Base-by-base conservation (phyloP, 2,113 vertebrate species). In the Pao palembangensis region DNA sequence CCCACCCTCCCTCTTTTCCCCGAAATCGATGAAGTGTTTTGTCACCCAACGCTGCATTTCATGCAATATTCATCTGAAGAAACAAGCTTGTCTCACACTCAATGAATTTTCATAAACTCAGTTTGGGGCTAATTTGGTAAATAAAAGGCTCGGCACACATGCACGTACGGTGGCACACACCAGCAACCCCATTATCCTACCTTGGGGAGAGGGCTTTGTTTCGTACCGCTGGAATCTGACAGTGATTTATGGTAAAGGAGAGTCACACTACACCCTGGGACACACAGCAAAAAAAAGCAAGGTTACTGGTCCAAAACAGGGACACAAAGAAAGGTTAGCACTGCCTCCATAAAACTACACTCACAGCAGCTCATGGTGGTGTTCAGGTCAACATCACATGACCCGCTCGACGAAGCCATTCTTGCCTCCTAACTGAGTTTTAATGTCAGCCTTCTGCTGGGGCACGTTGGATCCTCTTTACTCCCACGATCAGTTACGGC, bases 241-340 rank as follows among this genome's bases (percentile, higher is more conserved):
- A 88, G 83, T 87, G 84, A 88, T 88, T 86, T 88, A 88, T 88
- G 88, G 85, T 79, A 69, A 79, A 79, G 68, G 80, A 72, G 78
- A 86, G 84, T 84, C 86, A 69, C 81, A 78, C 79, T 81, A 84
- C 85, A 87, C 77, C 82, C 71, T 68, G 75, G 85, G 69, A 87
- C 80, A 85, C 86, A 88, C 75, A 75, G 63, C 51, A 21, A 61
- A 78, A 87, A 82, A 86, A 86, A 85, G 79, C 79, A 86, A 86
- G 86, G 86, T 89, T 86, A 88, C 72, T 51, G 76, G 18, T 79
- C 75, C 85, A 79, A 69, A 87, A 84, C 74, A 56, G 3, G 53
- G 68, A 69, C 69, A 82, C 82, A 85, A 85, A 84, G 44, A n/a
- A 17, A 16, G 44, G 44, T 47, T 47, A 47, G 44, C 44, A n/a